Percentiles rank a stretch among this genome's conserved stretches.
Evolutionary conservation across 1,140 invertebrate species (phyloP).

Genomic region (Penaeus chinensis): DNA sequence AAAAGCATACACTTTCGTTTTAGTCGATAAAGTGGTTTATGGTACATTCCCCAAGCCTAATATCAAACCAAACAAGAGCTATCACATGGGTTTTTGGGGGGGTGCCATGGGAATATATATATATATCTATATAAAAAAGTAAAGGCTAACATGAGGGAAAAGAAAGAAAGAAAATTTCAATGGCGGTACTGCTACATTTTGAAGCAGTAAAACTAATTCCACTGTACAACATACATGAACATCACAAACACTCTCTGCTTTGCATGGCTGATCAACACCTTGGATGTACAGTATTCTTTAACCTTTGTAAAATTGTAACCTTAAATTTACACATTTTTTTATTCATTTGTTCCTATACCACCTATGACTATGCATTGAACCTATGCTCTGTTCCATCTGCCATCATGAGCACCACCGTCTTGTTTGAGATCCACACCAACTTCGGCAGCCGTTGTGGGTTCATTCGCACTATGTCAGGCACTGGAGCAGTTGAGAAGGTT

Average conservation of each 20-base stretch:
- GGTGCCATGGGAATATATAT: too few relatives aligned
- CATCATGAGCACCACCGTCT: slow-evolving; percentile 91
- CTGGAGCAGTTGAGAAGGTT: slow-evolving; percentile 91
- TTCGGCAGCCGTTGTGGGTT: slow-evolving; percentile 89
- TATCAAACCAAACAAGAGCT: too few relatives aligned
- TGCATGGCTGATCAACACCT: neutral
- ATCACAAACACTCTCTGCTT: neutral
- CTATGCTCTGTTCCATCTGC: slow-evolving; percentile 91
- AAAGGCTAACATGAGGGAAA: too few relatives aligned
- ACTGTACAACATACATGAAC: too few relatives aligned
- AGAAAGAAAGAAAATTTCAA: too few relatives aligned
- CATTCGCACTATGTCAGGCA: slow-evolving; percentile 85
- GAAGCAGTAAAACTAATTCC: too few relatives aligned
- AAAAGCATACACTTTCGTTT: too few relatives aligned
- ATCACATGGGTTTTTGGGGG: too few relatives aligned
- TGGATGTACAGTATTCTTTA: neutral
- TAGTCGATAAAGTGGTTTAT: too few relatives aligned
- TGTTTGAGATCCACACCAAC: slow-evolving; percentile 91
- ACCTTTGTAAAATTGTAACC: neutral
- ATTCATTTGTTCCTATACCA: neutral
- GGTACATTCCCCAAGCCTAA: too few relatives aligned
- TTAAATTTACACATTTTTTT: neutral
- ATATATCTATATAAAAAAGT: too few relatives aligned
- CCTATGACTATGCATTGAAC: slow-evolving; percentile 80
- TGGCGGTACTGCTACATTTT: too few relatives aligned